Base-by-base conservation (phyloP, 2,888 invertebrate genomes). In the Apeira syringaria region DNA sequence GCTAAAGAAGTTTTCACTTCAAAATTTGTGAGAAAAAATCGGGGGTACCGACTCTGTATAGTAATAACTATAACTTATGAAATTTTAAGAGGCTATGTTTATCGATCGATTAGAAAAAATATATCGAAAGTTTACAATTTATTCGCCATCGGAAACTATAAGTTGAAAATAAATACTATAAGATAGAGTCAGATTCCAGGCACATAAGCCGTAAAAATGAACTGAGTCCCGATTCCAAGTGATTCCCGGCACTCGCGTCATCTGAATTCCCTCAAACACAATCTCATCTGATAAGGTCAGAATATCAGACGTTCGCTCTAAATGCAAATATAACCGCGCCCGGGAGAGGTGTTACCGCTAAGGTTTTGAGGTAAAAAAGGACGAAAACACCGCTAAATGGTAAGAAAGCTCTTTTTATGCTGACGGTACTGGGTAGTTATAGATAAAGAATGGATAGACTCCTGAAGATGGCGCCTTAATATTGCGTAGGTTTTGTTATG, bases 281-380 rank as follows among this genome's bases (percentile, higher is more conserved):
- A 84, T 86, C 84, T 84, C 71, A 65, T 64, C 76, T 78, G 87
- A 88, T 86, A 86, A 87, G 83, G 85, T 84, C 83, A 79, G 74
- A 78, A 83, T 84, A 85, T 83, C 84, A 83, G 79, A 80, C 80
- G 82, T 81, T 86, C 87, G 84, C 78, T 88, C 84, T 88, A 88
- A 87, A 88, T 88, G 88, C 87, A 86, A 88, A 87, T 88, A 84
- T 80, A 73, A 87, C 81, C 76, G 85, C 76, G 72, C 87, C 84
- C 86, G 49, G 55, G 87, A 84, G 88, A 81, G 84, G 84, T 81
- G 80, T 84, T 85, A 85, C 77, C 73, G 80, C 80, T 68, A 75
- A 76, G 80, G 80, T 82, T 83, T 83, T 80, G 80, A 80, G 81
- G 81, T 79, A 81, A 78, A 79, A 78, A 81, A 82, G 81, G 81